Evolutionary conservation across 2,888 invertebrate species (phyloP).

Genomic region (Hirtodrosophila trivittata): DNA sequence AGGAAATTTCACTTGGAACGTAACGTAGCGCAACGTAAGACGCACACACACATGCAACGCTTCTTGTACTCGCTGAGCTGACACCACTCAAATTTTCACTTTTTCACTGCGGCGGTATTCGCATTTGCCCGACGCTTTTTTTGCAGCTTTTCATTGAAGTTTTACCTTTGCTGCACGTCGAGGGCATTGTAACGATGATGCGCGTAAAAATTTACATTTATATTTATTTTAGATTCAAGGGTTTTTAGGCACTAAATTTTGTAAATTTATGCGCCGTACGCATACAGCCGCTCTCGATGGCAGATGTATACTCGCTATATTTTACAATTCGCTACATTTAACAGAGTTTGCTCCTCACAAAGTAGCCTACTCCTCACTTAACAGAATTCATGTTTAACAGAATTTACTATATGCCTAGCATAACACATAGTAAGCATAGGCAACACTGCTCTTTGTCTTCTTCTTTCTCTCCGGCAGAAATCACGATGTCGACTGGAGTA

Average conservation of each 20-base stretch:
- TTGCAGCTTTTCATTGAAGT: slow-evolving; percentile 18
- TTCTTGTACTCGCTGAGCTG: slow-evolving; percentile 45
- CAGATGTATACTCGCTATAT: slow-evolving; percentile 26
- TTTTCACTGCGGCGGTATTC: slow-evolving; percentile 56
- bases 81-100: slow-evolving; percentile 72
- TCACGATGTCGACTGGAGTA: slow-evolving; percentile 90
- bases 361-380: slow-evolving; percentile 29
- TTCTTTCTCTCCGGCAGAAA: slow-evolving; percentile 84
- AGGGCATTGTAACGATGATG: slow-evolving; percentile 18
- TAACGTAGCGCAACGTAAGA: slow-evolving; percentile 64
- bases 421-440: slow-evolving; percentile 4
- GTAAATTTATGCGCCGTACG: slow-evolving; percentile 55
- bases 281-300: slow-evolving; percentile 52
- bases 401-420: too few relatives aligned
- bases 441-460: slow-evolving; percentile 48
- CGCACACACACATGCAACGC: slow-evolving; percentile 48
- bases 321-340: slow-evolving; percentile 13
- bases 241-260: slow-evolving; percentile 38
- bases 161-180: slow-evolving; percentile 20
- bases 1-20: slow-evolving; percentile 70
- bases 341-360: slow-evolving; percentile 16
- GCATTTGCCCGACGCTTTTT: slow-evolving; percentile 12
- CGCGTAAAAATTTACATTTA: slow-evolving; percentile 38
- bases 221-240: slow-evolving; percentile 33
- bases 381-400: slow-evolving; percentile 14